Base-by-base conservation (phyloP, 2,888 invertebrate genomes). In the Branchipolynoe longqiensis region DNA sequence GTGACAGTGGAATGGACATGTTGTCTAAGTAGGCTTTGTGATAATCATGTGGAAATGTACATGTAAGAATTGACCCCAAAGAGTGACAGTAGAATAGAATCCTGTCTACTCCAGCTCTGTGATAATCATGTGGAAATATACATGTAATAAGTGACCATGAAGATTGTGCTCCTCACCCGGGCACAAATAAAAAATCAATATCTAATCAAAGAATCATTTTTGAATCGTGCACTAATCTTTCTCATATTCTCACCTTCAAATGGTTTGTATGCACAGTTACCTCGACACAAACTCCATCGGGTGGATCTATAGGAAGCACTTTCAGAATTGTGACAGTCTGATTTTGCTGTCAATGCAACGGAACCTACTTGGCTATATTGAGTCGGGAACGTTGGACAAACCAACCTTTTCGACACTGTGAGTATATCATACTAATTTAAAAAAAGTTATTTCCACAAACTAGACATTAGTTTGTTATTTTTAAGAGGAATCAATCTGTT, bases 261-360 rank as follows among this genome's bases (percentile, higher is more conserved):
- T n/a, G n/a, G n/a, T n/a, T n/a, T n/a, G n/a, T n/a, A 8, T 48
- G 8, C 48, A 48, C 18, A 48, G 48, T 12, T 12, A 48, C 18
- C 48, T 48, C 18, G 8, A 48, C 8, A 12, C 48, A 12, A 48
- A 48, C 48, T 48, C 48, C 48, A 62, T 62, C 31, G 62, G 62
- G 14, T 62, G 62, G 62, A 62, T 62, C 4, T 62, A 62, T 31
- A 62, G 14, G 2, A n/a, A 62, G 31, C 62, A 62, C 31, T 62
- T 62, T 62, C 28, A 62, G 31, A 62, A 62, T 31, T 62, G 62
- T 31, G 62, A 25, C 22, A 18, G 28, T 18, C 31, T 62, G 31
- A 18, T 4, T 1, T 28, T 4, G 28, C 62, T 62, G 62, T 25
- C 14, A 14, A 25, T 62, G 8, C 12, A 62, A 25, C 25, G 2